Conservation (phyloP, 2,113 vertebrate species). For the Pogona vitticeps region DNA sequence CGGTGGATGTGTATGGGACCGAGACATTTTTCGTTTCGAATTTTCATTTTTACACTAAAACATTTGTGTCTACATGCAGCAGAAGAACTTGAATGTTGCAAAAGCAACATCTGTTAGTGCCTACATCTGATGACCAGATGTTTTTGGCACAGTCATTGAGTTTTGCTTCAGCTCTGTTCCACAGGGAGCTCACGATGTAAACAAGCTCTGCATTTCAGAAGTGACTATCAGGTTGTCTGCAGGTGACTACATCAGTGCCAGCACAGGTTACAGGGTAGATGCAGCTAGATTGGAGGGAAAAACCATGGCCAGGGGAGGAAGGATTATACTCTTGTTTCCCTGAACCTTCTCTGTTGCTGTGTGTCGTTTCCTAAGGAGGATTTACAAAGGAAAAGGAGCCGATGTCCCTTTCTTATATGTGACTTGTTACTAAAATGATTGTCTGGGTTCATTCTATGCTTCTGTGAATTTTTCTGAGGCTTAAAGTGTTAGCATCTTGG, state of each 20-base stretch:
- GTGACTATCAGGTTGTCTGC: not conserved
- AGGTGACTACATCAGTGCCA: not conserved
- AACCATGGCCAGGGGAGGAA: not conserved
- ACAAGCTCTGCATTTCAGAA: not conserved
- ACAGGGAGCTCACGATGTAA: not conserved
- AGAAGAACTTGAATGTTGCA: conserved; percentile 3
- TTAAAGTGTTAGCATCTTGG: not conserved
- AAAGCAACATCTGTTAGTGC: conserved; percentile 7
- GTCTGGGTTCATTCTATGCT: not conserved
- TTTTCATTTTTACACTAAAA: not conserved
- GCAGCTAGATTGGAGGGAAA: not conserved
- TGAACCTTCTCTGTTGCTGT: not conserved
- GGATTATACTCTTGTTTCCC: not conserved
- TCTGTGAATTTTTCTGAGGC: not conserved
- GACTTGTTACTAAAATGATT: not conserved
- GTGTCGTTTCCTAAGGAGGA: not conserved
- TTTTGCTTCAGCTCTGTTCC: not conserved
- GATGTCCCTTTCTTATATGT: not conserved
- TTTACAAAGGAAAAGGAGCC: not conserved
- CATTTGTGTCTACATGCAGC: not conserved
- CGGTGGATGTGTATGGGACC: not conserved
- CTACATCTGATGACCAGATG: conserved; percentile 21
- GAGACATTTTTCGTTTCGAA: not conserved
- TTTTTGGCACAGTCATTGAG: conserved; percentile 7
- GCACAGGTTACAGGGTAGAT: not conserved